These are phyloP conservation scores for Phataginus tricuspis DNA, from an alignment of 2,797 vertebrate species.

Conservation along the genomic window DNA sequence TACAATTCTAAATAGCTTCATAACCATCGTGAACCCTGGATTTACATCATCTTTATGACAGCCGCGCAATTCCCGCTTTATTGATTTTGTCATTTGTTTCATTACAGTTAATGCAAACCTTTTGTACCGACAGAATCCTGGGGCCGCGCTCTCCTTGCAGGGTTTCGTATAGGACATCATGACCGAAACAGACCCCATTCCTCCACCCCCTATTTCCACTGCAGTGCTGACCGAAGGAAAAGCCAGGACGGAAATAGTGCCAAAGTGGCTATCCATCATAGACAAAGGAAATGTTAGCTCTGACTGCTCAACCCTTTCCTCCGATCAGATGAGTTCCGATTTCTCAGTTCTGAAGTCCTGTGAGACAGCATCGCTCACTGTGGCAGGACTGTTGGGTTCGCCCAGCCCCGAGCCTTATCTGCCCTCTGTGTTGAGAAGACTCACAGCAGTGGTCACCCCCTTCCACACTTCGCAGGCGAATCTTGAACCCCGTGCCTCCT, in stretches of 20 bases:
- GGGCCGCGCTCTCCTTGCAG: constrained; percentile 74
- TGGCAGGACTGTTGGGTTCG: neutral
- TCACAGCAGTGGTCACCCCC: neutral
- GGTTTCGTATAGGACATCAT: constrained; percentile 67
- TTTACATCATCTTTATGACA: constrained; percentile 90
- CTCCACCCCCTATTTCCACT: constrained; percentile 41
- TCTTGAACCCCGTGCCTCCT: neutral
- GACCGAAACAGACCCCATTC: constrained; percentile 78
- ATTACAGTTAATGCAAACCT: constrained; percentile 90
- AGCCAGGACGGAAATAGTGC: constrained; percentile 64
- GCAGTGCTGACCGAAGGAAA: constrained; percentile 73
- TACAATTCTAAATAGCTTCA: constrained; percentile 89
- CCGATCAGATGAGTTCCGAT: neutral
- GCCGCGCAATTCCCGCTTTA: constrained; percentile 86
- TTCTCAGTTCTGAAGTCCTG: neutral
- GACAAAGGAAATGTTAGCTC: constrained; percentile 69
- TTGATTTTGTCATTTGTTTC: constrained; percentile 93
- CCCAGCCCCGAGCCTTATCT: neutral
- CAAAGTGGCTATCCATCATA: constrained; percentile 58
- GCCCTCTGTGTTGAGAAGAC: neutral
- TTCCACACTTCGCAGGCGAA: neutral
- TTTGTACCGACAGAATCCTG: constrained; percentile 85
- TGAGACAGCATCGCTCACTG: neutral
- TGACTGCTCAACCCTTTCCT: neutral
- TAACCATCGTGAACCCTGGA: constrained; percentile 87